Conservation (phyloP, 2,797 vertebrate genomes). For the Acipenser transmontanus region DNA sequence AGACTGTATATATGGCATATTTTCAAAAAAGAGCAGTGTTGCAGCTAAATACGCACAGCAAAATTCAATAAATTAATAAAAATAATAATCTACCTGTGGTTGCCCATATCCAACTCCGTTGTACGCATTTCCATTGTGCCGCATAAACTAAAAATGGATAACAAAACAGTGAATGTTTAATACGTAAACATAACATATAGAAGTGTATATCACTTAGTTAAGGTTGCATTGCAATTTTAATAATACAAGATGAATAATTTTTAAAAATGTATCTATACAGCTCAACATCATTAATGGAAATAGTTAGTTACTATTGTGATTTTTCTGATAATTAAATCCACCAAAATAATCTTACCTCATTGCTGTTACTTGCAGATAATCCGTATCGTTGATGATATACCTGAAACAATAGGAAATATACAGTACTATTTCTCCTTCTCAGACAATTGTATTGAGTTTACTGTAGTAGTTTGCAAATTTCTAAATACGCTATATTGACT, state of each 20-base stretch:
- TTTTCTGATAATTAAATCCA: background rate
- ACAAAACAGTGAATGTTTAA: background rate
- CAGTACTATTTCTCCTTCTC: background rate
- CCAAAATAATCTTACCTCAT: constrained; percentile 45
- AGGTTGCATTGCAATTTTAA: background rate
- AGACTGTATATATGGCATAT: background rate
- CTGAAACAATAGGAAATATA: constrained; percentile 29
- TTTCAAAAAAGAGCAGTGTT: too few species aligned
- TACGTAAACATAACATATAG: background rate
- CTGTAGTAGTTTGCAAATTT: background rate
- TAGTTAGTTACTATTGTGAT: too few species aligned
- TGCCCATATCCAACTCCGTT: constrained; percentile 45
- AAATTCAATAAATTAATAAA: too few species aligned
- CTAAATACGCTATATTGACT: constrained; percentile 20
- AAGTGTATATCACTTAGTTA: background rate
- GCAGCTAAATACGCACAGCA: too few species aligned
- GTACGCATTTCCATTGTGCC: constrained; percentile 49
- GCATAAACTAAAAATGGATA: constrained; percentile 37
- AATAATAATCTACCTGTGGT: constrained; percentile 36
- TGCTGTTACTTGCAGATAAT: constrained; percentile 59
- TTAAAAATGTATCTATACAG: too few species aligned
- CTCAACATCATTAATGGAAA: too few species aligned
- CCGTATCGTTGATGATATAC: constrained; percentile 44
- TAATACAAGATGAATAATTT: background rate
- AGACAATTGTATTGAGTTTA: constrained; percentile 1